A percentile compares a stretch with the other conserved stretches of the same genome.
phyloP scores from a whole-genome alignment of 2,797 vertebrate species.

The Parotocinclus haroldoi region DNA sequence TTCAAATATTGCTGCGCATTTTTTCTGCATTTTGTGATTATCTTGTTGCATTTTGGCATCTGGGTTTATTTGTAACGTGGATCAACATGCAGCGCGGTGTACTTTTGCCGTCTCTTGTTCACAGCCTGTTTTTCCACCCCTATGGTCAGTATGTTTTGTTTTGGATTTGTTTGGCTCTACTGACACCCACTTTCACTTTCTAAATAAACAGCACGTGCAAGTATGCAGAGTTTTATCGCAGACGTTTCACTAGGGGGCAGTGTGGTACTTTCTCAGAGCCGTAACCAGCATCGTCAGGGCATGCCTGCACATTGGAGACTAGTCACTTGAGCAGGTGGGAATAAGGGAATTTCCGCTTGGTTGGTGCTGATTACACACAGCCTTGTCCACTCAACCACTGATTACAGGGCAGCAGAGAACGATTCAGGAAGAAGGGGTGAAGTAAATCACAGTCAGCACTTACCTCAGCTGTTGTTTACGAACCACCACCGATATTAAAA shows the following conservation, averaged over 20 bases:
- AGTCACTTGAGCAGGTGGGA: constrained; percentile 56
- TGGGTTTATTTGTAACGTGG: no score
- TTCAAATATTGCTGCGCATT: no score
- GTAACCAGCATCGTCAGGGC: background rate
- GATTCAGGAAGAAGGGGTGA: constrained; percentile 39
- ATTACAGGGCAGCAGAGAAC: constrained; percentile 52
- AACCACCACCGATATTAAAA: background rate
- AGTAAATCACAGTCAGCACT: constrained; percentile 39
- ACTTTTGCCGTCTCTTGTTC: no score
- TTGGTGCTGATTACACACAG: constrained; percentile 26
- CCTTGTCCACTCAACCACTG: constrained; percentile 38
- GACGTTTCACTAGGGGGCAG: constrained; percentile 41
- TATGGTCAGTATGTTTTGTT: no score
- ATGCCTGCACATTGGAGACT: constrained; percentile 17
- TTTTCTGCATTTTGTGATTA: no score
- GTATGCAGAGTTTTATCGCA: background rate
- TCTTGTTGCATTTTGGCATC: no score
- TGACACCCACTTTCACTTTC: no score
- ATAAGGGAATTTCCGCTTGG: constrained; percentile 35
- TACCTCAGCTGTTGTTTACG: constrained; percentile 39
- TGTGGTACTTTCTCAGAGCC: constrained; percentile 13
- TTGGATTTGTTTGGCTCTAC: no score
- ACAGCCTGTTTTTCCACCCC: no score
- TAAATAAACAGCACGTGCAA: no score
- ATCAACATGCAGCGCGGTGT: no score